A percentile compares a stretch with the other conserved stretches of the same genome.
Evolutionary conservation across 1,140 invertebrate species (phyloP).

Genomic region (Drosophila tristis): DNA sequence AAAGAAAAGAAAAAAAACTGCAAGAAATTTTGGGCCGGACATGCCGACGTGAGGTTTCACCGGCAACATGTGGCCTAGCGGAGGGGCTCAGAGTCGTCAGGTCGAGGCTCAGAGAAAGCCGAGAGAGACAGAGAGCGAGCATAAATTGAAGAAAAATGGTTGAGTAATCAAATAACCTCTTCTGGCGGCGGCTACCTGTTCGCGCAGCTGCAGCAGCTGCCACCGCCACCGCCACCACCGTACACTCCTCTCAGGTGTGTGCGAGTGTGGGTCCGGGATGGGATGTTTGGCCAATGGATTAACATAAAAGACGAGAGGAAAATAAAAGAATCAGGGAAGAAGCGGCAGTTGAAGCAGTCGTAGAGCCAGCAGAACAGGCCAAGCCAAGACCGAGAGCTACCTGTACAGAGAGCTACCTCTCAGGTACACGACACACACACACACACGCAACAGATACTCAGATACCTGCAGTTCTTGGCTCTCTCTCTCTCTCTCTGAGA

Average conservation of each 20-base stretch:
- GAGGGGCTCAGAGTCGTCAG: conserved; percentile 8
- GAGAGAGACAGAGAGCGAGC: conserved; percentile 13
- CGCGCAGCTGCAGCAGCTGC: conserved; percentile 77
- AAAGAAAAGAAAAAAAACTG: conserved; percentile 34
- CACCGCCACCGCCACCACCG: conserved; percentile 31
- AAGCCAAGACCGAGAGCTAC: conserved; percentile 60
- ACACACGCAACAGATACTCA: conserved; percentile 11
- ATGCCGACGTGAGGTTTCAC: conserved; percentile 58
- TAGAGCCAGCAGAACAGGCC: conserved; percentile 27
- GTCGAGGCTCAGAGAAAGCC: conserved; percentile 45
- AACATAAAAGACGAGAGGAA: conserved; percentile 56
- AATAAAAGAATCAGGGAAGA: conserved; percentile 1
- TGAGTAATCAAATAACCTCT: conserved; percentile 81
- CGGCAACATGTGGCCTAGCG: conserved; percentile 46
- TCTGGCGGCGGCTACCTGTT: conserved; percentile 12
- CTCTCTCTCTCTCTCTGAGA: conserved; percentile 8
- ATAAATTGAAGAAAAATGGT: conserved; percentile 62
- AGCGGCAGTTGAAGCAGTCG: conserved; percentile 13
- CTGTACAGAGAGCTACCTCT: conserved; percentile 34
- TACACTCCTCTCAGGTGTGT: conserved; percentile 62
- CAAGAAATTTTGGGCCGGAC: conserved; percentile 59
- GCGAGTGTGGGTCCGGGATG: conserved; percentile 15
- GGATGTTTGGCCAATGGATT: conserved; percentile 66
- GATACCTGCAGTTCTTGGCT: conserved; percentile 1
- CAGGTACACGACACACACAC: conserved; percentile 6